phyloP scores from a whole-genome alignment of 2,113 vertebrate species.

The Sylvia atricapilla region DNA sequence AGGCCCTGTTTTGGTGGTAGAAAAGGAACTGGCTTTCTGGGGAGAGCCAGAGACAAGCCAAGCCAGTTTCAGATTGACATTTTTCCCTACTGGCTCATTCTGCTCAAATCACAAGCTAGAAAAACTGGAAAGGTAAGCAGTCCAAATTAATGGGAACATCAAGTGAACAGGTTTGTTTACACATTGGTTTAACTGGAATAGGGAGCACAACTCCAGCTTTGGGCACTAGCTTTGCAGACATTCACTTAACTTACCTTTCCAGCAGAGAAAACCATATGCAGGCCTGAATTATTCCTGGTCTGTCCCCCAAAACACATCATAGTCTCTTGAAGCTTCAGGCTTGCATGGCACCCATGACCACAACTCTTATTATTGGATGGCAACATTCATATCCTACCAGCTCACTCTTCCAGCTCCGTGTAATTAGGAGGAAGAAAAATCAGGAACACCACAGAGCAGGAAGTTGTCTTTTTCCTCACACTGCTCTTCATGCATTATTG shows the following conservation, averaged over 20 bases:
- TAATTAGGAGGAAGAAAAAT: neutral
- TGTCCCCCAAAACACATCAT: neutral
- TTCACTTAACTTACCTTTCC: neutral
- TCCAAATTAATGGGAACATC: constrained; percentile 56
- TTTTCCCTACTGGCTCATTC: constrained; percentile 46
- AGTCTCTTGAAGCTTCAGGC: neutral
- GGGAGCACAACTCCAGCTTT: neutral
- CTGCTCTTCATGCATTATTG: neutral
- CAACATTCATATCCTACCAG: neutral
- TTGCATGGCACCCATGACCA: neutral
- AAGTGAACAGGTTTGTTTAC: constrained; percentile 38
- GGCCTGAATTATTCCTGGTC: neutral
- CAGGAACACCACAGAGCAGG: neutral
- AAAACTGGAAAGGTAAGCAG: constrained; percentile 69
- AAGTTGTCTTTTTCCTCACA: neutral
- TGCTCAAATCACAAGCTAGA: constrained; percentile 54
- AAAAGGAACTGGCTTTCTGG: constrained; percentile 25
- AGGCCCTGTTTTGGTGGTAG: neutral
- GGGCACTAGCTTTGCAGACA: neutral
- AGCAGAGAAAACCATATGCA: neutral
- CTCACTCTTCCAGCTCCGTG: neutral
- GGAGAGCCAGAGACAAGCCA: constrained; percentile 25
- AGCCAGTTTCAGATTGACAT: constrained; percentile 44
- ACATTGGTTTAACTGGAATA: constrained; percentile 39
- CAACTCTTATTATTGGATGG: neutral